Base-by-base conservation (phyloP, 2,797 vertebrate species). In the Sebastiscus albofasciatus region DNA sequence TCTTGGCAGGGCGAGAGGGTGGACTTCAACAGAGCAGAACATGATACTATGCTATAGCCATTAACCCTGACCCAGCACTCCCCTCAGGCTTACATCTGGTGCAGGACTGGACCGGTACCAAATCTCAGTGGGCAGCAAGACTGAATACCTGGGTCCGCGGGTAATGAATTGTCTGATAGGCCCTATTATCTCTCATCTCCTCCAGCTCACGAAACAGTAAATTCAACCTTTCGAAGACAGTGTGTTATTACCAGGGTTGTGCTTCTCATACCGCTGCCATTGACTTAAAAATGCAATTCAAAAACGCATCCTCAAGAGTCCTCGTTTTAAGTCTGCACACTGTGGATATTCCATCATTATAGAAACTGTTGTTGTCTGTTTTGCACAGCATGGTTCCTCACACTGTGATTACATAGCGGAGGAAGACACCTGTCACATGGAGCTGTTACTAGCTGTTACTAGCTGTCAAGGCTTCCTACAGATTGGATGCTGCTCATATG, bases 31-130 rank as follows among this genome's bases (percentile, higher is more conserved):
- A 86, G 93, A 87, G 93, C 82, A 83, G 89, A 94, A 93, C 94
- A 94, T 86, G 93, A 86, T 89, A 90, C 82, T 29, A 67, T 68
- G 82, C 89, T 86, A 86, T 61, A 91, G 83, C 91, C 87, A 93
- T 95, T 95, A 95, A 95, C 95, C 95, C 93, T 80, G 89, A 90
- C 81, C 87, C 80, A 80, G 83, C 86, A 33, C 90, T 85, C 87
- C 90, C 90, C 79, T 86, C 85, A 80, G 90, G 80, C 85, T 87
- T 79, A 91, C 94, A 95, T 93, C 94, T 94, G 93, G 83, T 83
- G 80, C 72, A 93, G 90, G 88, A 91, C 91, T 94, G 94, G 94
- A 93, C 91, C 87, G 55, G 91, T 84, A 94, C 93, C 91, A 95
- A 92, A 69, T 94, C 92, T 93, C 93, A 89, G 92, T 93, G 91